Evolutionary conservation across 2,113 vertebrate species (phyloP).

Genomic region (Hucho hucho): DNA sequence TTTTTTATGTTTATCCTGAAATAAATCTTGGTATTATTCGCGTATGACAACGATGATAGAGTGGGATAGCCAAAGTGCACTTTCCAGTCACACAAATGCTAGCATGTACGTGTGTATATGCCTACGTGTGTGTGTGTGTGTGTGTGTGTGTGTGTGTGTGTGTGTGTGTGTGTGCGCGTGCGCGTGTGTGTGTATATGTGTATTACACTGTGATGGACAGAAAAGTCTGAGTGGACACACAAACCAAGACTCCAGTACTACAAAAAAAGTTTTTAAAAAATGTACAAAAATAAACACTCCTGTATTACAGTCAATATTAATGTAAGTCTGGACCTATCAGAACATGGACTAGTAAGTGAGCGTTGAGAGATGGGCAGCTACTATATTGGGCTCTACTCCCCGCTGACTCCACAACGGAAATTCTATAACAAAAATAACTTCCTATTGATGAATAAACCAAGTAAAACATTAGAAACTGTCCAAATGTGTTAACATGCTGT

Average conservation of each 20-base stretch:
- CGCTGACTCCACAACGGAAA: too few species aligned
- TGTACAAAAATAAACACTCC: too few species aligned
- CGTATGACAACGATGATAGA: not conserved
- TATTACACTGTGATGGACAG: not conserved
- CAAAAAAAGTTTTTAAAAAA: too few species aligned
- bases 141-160: not conserved
- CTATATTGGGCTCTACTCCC: too few species aligned
- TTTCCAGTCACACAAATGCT: not conserved
- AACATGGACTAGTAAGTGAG: too few species aligned
- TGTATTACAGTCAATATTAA: not conserved
- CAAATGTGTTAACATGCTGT: too few species aligned
- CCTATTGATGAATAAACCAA: not conserved
- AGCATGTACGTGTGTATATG: slow-evolving; percentile 7
- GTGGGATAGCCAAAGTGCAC: not conserved
- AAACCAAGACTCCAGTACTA: not conserved
- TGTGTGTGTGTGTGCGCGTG: too few species aligned
- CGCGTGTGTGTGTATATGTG: too few species aligned
- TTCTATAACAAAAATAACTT: not conserved
- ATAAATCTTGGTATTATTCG: not conserved
- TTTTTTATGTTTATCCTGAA: not conserved
- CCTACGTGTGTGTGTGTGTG: slow-evolving; percentile 2
- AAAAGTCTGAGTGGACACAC: not conserved
- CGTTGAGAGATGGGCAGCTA: too few species aligned
- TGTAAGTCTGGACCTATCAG: not conserved
- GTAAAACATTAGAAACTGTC: too few species aligned